These are phyloP conservation scores for Creontiades dilutus DNA, from an alignment of 2,888 invertebrate genomes.

Conservation along the genomic window DNA sequence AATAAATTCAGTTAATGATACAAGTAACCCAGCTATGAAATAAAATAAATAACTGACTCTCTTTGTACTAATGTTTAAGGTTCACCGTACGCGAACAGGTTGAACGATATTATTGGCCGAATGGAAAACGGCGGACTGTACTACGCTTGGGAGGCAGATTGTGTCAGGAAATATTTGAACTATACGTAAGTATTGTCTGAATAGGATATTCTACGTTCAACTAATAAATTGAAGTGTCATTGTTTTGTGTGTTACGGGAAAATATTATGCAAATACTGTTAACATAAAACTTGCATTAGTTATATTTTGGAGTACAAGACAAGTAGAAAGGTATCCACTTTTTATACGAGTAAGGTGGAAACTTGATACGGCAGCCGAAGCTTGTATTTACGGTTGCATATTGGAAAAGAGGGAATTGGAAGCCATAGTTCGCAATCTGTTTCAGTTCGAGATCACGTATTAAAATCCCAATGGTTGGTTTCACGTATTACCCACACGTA, in stretches of 20 bases:
- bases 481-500: conserved; percentile 4
- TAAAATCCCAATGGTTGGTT: neutral
- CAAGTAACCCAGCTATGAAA: too few species aligned
- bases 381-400: too few species aligned
- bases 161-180: conserved; percentile 76
- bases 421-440: neutral
- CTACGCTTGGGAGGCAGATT: conserved; percentile 84
- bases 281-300: too few species aligned
- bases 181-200: conserved; percentile 68
- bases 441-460: neutral
- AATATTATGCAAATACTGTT: too few species aligned
- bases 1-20: too few species aligned
- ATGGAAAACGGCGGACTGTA: conserved; percentile 84
- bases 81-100: conserved; percentile 74
- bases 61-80: conserved; percentile 62
- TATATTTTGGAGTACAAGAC: too few species aligned
- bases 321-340: too few species aligned
- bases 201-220: neutral
- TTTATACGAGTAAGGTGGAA: too few species aligned
- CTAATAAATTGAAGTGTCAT: too few species aligned
- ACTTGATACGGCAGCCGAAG: too few species aligned
- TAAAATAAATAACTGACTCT: too few species aligned
- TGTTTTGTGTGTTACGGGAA: too few species aligned
- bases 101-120: conserved; percentile 81
- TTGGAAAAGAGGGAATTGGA: neutral